These are phyloP conservation scores for Oryzias sinensis DNA, from an alignment of 2,797 vertebrate species.

Conservation along the genomic window DNA sequence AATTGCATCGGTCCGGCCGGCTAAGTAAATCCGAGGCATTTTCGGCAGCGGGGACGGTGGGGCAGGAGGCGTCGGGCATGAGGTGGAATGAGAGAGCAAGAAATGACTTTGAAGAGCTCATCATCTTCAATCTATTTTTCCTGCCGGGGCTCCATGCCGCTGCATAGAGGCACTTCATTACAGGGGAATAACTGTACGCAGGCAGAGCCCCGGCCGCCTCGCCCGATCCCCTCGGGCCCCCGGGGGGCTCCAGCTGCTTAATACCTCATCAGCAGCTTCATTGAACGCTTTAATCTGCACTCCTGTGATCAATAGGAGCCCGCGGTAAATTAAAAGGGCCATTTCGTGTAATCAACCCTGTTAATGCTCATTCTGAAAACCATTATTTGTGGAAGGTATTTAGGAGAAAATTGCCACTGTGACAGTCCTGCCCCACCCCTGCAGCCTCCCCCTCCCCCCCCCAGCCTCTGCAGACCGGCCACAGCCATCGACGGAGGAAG, in stretches of 20 bases:
- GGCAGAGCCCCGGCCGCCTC: slow-evolving; percentile 74
- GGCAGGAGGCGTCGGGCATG: slow-evolving; percentile 87
- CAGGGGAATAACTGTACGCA: slow-evolving; percentile 98
- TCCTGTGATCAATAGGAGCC: slow-evolving; percentile 98
- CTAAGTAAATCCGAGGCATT: slow-evolving; percentile 98
- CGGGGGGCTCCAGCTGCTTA: slow-evolving; percentile 94
- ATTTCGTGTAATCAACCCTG: slow-evolving; percentile 98
- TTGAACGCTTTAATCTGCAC: slow-evolving; percentile 99
- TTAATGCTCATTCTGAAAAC: slow-evolving; percentile 99
- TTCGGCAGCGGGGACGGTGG: slow-evolving; percentile 81
- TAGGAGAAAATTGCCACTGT: slow-evolving; percentile 89
- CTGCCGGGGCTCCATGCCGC: slow-evolving; percentile 95
- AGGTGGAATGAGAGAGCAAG: slow-evolving; percentile 97
- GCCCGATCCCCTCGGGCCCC: slow-evolving; percentile 80
- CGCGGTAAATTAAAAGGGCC: slow-evolving; percentile 99
- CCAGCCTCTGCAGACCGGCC: background rate
- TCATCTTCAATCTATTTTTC: slow-evolving; percentile 99
- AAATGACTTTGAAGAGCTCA: slow-evolving; percentile 99
- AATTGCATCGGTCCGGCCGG: slow-evolving; percentile 95
- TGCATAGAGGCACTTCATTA: slow-evolving; percentile 99
- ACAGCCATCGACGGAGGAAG: too few relatives aligned
- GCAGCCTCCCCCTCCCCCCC: background rate
- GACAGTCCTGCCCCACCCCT: slow-evolving; percentile 66
- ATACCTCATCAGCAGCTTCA: slow-evolving; percentile 99
- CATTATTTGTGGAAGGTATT: slow-evolving; percentile 99